phyloP scores from a whole-genome alignment of 2,888 invertebrate genomes.

The Idaea biselata region DNA sequence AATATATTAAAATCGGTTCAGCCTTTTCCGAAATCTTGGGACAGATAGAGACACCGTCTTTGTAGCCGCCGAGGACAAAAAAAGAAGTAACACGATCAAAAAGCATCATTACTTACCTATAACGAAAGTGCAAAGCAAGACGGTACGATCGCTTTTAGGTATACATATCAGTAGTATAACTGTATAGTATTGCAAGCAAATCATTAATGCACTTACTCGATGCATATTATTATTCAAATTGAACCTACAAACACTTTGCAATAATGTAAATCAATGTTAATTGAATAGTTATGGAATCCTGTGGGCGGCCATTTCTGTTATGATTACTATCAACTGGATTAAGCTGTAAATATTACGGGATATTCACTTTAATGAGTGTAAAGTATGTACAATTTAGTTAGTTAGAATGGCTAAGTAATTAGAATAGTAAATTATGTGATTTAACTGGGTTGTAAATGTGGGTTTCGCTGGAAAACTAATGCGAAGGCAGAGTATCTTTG shows the following conservation, averaged over 20 bases:
- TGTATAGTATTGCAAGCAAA: not conserved
- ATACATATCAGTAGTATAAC: no score
- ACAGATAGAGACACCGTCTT: no score
- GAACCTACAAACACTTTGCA: not conserved
- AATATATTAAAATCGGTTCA: no score
- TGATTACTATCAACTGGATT: conserved; percentile 19
- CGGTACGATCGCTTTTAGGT: no score
- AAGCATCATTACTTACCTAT: no score
- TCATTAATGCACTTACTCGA: not conserved
- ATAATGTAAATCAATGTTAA: conserved; percentile 1
- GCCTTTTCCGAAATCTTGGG: no score
- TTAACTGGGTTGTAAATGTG: not conserved
- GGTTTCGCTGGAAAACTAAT: no score
- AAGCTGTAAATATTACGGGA: conserved; percentile 15
- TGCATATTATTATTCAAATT: not conserved
- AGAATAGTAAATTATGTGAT: not conserved
- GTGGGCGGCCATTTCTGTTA: conserved; percentile 8
- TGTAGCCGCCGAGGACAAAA: no score
- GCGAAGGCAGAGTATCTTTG: no score
- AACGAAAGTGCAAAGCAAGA: no score
- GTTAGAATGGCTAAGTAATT: not conserved
- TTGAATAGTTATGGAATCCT: conserved; percentile 1
- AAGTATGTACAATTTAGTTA: not conserved
- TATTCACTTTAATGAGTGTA: not conserved
- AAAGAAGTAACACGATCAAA: no score